Conservation (phyloP, 2,113 vertebrate genomes). For the Sinocyclocheilus grahami region DNA sequence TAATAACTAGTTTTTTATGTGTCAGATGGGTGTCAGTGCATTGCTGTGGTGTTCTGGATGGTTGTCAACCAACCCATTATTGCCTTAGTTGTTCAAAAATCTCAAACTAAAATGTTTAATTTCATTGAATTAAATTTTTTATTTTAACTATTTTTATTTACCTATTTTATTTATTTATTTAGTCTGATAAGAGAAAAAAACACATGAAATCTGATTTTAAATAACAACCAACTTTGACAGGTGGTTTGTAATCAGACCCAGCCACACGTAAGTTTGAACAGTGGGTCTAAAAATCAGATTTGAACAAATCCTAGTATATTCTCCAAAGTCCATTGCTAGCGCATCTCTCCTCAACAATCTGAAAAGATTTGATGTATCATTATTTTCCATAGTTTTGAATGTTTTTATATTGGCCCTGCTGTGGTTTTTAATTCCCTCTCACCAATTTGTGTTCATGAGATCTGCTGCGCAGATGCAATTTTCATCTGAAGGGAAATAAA, state of each 20-base stretch:
- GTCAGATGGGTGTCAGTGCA: no score
- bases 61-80: background rate
- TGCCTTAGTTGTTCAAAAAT: background rate
- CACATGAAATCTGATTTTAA: background rate
- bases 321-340: background rate
- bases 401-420: background rate
- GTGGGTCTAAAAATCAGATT: background rate
- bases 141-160: background rate
- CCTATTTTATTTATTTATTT: no score
- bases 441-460: background rate
- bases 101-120: background rate
- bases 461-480: background rate
- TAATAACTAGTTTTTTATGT: background rate
- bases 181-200: background rate
- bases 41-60: background rate
- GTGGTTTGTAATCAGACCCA: background rate
- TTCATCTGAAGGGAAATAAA: background rate
- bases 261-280: background rate
- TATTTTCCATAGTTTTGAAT: background rate
- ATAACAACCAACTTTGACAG: no score
- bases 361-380: background rate
- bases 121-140: background rate
- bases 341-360: background rate
- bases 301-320: no score
- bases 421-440: background rate